Evolutionary conservation across 2,888 invertebrate genomes (phyloP).

Genomic region (Parnassius apollo): DNA sequence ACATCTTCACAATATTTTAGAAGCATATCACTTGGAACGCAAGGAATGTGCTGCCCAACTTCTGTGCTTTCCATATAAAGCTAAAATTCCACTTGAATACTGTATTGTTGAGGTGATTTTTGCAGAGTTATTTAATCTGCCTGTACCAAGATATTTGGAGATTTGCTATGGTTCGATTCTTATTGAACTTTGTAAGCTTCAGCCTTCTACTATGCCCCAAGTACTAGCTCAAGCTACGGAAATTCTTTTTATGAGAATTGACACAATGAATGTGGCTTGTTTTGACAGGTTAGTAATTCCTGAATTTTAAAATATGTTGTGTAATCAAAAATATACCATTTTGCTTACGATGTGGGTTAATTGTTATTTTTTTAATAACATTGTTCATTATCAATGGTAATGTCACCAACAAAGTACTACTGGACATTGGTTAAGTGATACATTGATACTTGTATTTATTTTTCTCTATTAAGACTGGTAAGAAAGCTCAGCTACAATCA

Average conservation of each 20-base stretch:
- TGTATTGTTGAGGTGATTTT: constrained; percentile 99
- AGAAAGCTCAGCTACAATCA: too few relatives aligned
- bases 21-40: constrained; percentile 92
- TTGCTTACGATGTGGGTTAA: too few relatives aligned
- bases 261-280: constrained; percentile 97
- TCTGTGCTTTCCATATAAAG: constrained; percentile 94
- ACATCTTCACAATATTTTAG: constrained; percentile 95
- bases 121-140: constrained; percentile 95
- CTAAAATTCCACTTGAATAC: constrained; percentile 97
- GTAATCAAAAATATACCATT: too few relatives aligned
- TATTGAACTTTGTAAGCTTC: constrained; percentile 97
- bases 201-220: constrained; percentile 98
- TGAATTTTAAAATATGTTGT: not conserved
- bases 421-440: too few relatives aligned
- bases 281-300: constrained; percentile 87
- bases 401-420: too few relatives aligned
- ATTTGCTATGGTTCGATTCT: constrained; percentile 96
- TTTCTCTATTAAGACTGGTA: too few relatives aligned
- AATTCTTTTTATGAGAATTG: constrained; percentile 96
- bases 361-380: too few relatives aligned
- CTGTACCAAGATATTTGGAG: constrained; percentile 93
- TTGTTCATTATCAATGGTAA: too few relatives aligned
- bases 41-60: constrained; percentile 97
- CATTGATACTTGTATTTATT: too few relatives aligned
- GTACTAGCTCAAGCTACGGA: constrained; percentile 98